Conservation (phyloP, 2,113 vertebrate genomes). For the Pleuronectes platessa region DNA sequence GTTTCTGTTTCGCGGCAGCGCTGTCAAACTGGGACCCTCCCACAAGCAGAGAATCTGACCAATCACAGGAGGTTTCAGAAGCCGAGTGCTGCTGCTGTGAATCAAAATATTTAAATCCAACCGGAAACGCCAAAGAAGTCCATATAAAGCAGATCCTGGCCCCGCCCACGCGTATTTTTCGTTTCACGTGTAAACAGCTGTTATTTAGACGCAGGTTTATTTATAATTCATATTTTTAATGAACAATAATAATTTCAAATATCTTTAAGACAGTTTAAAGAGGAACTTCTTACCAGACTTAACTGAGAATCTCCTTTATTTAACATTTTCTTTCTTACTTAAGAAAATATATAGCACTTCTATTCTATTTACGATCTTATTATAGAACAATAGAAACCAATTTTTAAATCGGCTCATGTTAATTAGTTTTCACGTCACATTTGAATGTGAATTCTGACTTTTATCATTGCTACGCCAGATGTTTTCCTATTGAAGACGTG, state of each 20-base stretch:
- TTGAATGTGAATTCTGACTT: background rate
- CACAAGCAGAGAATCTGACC: conserved; percentile 10
- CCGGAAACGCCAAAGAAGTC: conserved; percentile 2
- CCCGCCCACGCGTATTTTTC: too few relatives aligned
- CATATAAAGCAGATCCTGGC: background rate
- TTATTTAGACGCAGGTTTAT: too few relatives aligned
- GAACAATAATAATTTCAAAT: too few relatives aligned
- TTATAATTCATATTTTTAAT: too few relatives aligned
- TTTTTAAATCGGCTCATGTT: conserved; percentile 1
- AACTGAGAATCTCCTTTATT: background rate
- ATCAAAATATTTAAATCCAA: background rate
- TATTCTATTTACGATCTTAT: fast-evolving
- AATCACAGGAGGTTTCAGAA: conserved; percentile 25
- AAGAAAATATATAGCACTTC: fast-evolving
- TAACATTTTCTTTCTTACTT: background rate
- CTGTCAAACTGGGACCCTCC: conserved; percentile 5
- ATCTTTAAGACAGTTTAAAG: background rate
- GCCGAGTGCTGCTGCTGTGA: background rate
- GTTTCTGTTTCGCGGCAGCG: background rate
- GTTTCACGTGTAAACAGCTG: background rate
- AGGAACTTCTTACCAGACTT: background rate
- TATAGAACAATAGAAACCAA: fast-evolving
- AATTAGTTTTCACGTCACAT: background rate
- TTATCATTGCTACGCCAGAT: background rate
- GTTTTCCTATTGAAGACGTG: background rate